Conservation (phyloP, 2,797 vertebrate species). For the Platyrinchus mystaceus region DNA sequence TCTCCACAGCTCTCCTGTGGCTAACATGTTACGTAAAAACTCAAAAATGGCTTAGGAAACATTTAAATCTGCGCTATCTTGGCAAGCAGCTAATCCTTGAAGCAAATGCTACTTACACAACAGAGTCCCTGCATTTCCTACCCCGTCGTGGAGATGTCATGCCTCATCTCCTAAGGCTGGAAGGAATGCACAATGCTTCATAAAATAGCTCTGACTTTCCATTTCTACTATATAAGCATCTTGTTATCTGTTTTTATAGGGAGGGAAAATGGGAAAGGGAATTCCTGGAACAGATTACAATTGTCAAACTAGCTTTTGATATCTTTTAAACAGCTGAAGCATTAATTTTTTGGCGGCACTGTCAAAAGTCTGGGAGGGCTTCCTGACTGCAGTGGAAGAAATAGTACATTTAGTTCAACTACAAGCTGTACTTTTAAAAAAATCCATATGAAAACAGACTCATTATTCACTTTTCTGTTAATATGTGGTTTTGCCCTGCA, state of each 20-base stretch:
- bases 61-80: not conserved
- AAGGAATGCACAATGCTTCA: slow-evolving; percentile 69
- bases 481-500: slow-evolving; percentile 49
- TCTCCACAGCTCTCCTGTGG: not conserved
- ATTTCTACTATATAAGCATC: slow-evolving; percentile 79
- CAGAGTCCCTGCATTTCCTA: not conserved
- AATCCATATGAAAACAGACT: slow-evolving; percentile 54
- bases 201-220: slow-evolving; percentile 80
- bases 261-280: slow-evolving; percentile 73
- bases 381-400: slow-evolving; percentile 55
- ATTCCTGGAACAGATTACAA: slow-evolving; percentile 76
- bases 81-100: not conserved
- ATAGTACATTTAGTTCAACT: slow-evolving; percentile 59
- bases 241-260: slow-evolving; percentile 84
- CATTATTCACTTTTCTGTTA: slow-evolving; percentile 59
- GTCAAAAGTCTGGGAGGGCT: slow-evolving; percentile 58
- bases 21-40: not conserved
- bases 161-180: slow-evolving; percentile 30
- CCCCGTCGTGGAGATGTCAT: slow-evolving; percentile 12
- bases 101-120: slow-evolving; percentile 29
- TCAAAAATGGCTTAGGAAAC: not conserved
- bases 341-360: slow-evolving; percentile 55
- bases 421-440: slow-evolving; percentile 41
- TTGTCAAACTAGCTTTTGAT: slow-evolving; percentile 49
- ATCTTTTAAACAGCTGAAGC: slow-evolving; percentile 66